Conservation (phyloP, 1,140 invertebrate genomes). For the Meloidogyne floridensis region DNA sequence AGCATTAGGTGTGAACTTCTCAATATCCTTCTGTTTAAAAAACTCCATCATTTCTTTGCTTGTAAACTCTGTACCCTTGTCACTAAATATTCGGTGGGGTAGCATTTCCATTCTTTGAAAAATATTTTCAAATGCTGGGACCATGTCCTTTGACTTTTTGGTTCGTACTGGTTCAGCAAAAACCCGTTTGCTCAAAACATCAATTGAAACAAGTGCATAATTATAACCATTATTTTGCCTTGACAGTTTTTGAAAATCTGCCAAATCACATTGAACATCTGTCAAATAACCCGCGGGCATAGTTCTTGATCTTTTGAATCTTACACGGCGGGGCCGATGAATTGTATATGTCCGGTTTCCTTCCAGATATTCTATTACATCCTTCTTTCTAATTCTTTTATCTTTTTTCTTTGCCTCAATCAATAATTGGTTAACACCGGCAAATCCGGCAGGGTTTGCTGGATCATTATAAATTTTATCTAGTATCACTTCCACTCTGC, state of each 20-base stretch:
- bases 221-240: conserved; percentile 25
- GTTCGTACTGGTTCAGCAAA: conserved; percentile 31
- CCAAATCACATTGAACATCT: conserved; percentile 41
- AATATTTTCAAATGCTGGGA: conserved; percentile 26
- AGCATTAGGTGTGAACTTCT: background rate
- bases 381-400: conserved; percentile 7
- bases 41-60: conserved; percentile 25
- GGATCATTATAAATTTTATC: conserved; percentile 2
- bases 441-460: background rate
- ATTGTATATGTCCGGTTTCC: background rate
- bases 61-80: conserved; percentile 37
- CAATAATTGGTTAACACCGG: background rate
- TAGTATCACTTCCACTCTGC: background rate
- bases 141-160: conserved; percentile 31
- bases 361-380: conserved; percentile 12
- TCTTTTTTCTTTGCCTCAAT: conserved; percentile 12
- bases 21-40: conserved; percentile 41
- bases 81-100: conserved; percentile 28
- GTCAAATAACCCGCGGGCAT: conserved; percentile 40
- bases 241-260: conserved; percentile 10
- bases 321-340: background rate
- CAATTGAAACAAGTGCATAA: conserved; percentile 35
- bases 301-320: conserved; percentile 23
- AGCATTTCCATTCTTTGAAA: conserved; percentile 15
- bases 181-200: conserved; percentile 34